phyloP scores from a whole-genome alignment of 1,140 invertebrate genomes.

The Copidosoma floridanum region DNA sequence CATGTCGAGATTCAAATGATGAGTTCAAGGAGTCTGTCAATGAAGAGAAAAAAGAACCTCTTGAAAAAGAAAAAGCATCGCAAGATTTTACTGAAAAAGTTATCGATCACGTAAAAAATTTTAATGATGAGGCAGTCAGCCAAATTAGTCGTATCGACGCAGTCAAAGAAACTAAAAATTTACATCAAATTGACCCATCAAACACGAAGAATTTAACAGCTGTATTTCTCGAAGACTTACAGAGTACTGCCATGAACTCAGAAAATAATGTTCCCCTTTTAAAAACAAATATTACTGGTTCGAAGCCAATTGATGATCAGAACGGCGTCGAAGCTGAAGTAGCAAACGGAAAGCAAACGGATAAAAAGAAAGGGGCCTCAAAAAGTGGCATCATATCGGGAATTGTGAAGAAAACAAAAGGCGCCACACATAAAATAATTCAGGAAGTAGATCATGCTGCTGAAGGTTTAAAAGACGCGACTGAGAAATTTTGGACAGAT shows the following conservation, averaged over 20 bases:
- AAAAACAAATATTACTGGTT: too few relatives aligned
- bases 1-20: constrained; percentile 41
- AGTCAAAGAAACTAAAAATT: too few relatives aligned
- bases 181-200: too few relatives aligned
- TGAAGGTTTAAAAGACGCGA: constrained; percentile 41
- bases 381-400: constrained; percentile 36
- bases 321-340: too few relatives aligned
- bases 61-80: constrained; percentile 9
- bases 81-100: background rate
- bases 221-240: constrained; percentile 31
- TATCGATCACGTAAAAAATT: constrained; percentile 19
- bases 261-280: too few relatives aligned
- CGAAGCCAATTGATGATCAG: too few relatives aligned
- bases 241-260: constrained; percentile 20
- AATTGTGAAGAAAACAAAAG: constrained; percentile 42
- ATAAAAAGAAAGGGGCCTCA: too few relatives aligned
- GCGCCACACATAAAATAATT: constrained; percentile 52
- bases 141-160: too few relatives aligned
- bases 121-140: constrained; percentile 38
- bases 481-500: constrained; percentile 46
- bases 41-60: constrained; percentile 19
- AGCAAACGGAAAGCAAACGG: too few relatives aligned
- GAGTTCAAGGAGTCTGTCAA: constrained; percentile 42
- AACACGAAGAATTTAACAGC: too few relatives aligned
- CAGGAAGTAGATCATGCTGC: constrained; percentile 45